Conservation (phyloP, 2,888 invertebrate species). For the Ariolimax columbianus region DNA sequence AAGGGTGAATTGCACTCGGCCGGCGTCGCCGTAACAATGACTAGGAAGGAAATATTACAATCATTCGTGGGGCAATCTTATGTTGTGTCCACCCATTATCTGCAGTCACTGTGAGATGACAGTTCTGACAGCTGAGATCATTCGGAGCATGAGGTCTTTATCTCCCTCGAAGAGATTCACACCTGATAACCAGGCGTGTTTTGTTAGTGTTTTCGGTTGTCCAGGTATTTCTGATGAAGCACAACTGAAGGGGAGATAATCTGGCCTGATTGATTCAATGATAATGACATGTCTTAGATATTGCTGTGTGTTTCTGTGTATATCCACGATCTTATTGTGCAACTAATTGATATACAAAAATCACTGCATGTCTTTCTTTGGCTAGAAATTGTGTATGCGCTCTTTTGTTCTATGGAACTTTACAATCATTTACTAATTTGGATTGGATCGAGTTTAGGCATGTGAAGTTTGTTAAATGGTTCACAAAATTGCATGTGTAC, state of each 20-base stretch:
- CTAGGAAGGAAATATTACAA: neutral
- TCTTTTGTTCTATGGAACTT: too few species aligned
- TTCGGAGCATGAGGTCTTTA: neutral
- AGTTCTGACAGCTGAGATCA: conserved; percentile 9
- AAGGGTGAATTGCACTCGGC: conserved; percentile 3
- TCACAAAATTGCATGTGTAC: too few species aligned
- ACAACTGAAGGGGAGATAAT: neutral
- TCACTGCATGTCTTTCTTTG: too few species aligned
- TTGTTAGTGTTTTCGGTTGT: neutral
- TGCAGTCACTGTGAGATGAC: neutral
- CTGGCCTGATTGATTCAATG: neutral
- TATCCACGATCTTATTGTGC: too few species aligned
- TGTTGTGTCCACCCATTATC: conserved; percentile 12
- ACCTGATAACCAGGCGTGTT: conserved; percentile 5
- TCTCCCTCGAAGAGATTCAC: neutral
- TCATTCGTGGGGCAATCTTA: neutral
- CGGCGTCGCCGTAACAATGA: neutral
- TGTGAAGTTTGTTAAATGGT: too few species aligned
- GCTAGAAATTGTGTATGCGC: too few species aligned
- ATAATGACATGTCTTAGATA: neutral
- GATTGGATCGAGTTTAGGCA: too few species aligned
- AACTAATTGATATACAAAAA: too few species aligned
- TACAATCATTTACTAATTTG: too few species aligned
- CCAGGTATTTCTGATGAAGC: neutral
- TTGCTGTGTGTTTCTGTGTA: neutral